Percentiles rank a stretch among this genome's conserved stretches.
Evolutionary conservation across 2,888 invertebrate genomes (phyloP).

Genomic region (Harpagoxenus sublaevis): DNA sequence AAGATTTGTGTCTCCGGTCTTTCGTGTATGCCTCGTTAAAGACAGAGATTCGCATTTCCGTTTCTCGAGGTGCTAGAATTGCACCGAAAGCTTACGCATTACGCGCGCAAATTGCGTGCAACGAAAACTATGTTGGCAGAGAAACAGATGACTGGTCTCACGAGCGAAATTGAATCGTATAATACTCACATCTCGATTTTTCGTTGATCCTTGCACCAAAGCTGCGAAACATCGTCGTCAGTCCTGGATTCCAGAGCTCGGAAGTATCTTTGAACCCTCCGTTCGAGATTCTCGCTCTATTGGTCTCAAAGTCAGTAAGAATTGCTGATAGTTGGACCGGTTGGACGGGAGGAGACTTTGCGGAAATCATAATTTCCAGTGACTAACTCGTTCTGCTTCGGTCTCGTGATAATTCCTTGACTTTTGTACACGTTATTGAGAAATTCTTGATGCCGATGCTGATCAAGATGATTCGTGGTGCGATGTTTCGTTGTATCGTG

Average conservation of each 20-base stretch:
- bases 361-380: constrained; percentile 1
- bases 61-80: constrained; percentile 35
- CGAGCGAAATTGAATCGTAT: neutral
- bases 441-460: constrained; percentile 12
- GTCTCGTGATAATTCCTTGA: neutral
- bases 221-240: neutral
- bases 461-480: neutral
- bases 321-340: neutral
- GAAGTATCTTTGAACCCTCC: constrained; percentile 14
- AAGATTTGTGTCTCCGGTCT: constrained; percentile 52
- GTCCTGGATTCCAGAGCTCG: neutral
- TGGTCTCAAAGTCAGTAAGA: constrained; percentile 8
- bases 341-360: neutral
- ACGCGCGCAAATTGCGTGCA: constrained; percentile 12
- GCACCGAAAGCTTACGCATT: constrained; percentile 12
- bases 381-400: constrained; percentile 29
- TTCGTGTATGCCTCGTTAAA: constrained; percentile 48
- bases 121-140: neutral
- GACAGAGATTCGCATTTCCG: constrained; percentile 47
- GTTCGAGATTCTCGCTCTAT: neutral
- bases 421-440: neutral
- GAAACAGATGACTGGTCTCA: neutral
- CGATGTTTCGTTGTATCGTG: constrained; percentile 10
- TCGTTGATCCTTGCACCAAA: constrained; percentile 20
- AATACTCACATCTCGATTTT: constrained; percentile 21